Conservation (phyloP, 2,797 vertebrate genomes). For the Tinamus major region DNA sequence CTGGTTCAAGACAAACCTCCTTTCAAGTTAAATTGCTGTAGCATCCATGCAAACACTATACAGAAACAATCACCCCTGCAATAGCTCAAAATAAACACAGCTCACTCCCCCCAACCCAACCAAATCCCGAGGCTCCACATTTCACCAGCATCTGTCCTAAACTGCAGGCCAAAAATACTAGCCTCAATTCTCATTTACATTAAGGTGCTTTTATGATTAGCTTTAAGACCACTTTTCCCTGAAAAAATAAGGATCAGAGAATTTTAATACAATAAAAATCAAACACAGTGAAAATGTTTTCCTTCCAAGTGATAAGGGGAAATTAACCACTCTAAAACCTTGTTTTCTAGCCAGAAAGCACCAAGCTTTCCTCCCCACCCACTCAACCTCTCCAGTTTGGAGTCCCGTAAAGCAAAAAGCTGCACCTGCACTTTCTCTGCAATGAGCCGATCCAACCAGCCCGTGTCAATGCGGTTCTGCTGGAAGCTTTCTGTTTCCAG, state of each 20-base stretch:
- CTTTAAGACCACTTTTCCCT: neutral
- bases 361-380: rapidly evolving
- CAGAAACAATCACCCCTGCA: neutral
- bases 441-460: slow-evolving; percentile 97
- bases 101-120: no score
- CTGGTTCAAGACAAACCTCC: neutral
- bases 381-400: rapidly evolving
- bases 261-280: neutral
- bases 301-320: neutral
- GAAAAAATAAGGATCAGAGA: rapidly evolving
- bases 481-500: slow-evolving; percentile 98
- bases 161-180: neutral
- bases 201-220: neutral
- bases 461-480: slow-evolving; percentile 95
- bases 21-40: neutral
- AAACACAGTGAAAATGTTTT: neutral
- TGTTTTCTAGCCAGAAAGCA: neutral
- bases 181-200: neutral
- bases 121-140: neutral
- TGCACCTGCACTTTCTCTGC: slow-evolving; percentile 97
- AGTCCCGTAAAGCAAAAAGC: neutral
- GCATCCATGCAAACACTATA: neutral
- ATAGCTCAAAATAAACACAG: neutral
- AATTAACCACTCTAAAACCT: neutral
- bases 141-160: neutral